phyloP scores from a whole-genome alignment of 2,113 vertebrate genomes.

The Sorex araneus region DNA sequence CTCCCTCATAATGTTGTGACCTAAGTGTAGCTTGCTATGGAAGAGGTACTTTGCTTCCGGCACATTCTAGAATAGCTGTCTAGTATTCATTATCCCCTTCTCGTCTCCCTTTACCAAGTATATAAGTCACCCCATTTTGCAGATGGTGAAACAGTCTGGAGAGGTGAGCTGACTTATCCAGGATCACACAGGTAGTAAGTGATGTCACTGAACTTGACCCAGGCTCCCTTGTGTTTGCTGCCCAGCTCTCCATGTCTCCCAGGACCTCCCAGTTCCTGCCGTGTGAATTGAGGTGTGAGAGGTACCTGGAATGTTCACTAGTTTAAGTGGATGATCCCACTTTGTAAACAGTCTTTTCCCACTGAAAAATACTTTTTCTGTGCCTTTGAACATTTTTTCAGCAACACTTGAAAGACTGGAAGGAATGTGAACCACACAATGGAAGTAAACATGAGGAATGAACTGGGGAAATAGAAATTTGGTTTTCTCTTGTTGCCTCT shows the following conservation, averaged over 20 bases:
- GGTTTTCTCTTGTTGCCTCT: not conserved
- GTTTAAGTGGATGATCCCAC: not conserved
- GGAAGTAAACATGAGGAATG: not conserved
- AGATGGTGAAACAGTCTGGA: conserved; percentile 17
- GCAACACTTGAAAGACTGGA: not conserved
- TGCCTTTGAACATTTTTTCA: conserved; percentile 23
- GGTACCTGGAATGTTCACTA: not conserved
- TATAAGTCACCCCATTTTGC: not conserved
- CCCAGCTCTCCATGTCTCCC: no score
- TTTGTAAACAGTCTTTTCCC: not conserved
- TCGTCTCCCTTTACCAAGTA: not conserved
- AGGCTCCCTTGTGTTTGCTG: not conserved
- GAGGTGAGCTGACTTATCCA: not conserved
- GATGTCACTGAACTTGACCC: not conserved
- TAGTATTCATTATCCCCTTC: not conserved
- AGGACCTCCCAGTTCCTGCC: not conserved
- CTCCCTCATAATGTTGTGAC: not conserved
- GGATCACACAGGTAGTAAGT: not conserved
- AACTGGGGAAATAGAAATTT: not conserved
- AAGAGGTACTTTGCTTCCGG: not conserved
- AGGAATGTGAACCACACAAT: not conserved
- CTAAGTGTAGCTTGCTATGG: not conserved
- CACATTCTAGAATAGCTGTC: not conserved
- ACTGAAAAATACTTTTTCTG: not conserved
- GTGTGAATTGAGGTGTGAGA: not conserved